A percentile compares a stretch with the other conserved stretches of the same genome.
phyloP scores from a whole-genome alignment of 2,888 invertebrate species.

The Molanna angustata region DNA sequence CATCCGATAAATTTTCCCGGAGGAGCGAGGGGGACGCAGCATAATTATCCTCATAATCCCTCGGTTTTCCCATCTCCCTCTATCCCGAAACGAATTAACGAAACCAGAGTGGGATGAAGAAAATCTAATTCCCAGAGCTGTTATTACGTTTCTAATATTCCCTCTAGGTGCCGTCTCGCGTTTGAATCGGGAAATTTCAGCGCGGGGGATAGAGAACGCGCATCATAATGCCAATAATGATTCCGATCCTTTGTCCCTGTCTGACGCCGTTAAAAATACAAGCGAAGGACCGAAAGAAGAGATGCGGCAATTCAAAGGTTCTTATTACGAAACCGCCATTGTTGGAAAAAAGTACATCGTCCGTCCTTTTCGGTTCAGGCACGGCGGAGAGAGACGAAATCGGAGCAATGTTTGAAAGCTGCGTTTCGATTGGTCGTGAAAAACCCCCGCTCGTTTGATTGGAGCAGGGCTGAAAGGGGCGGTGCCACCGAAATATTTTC shows the following conservation, averaged over 20 bases:
- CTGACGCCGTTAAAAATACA: not conserved
- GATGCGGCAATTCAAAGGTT: conserved; percentile 17
- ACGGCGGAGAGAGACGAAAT: conserved; percentile 14
- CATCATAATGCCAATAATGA: conserved; percentile 25
- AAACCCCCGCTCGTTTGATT: conserved; percentile 8
- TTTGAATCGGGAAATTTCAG: not conserved
- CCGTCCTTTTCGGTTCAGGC: not conserved
- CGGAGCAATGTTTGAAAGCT: not conserved
- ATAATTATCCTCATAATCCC: conserved; percentile 32
- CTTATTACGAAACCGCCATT: conserved; percentile 27
- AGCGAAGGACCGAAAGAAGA: conserved; percentile 9
- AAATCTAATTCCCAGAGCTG: conserved; percentile 27
- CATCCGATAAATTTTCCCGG: not conserved
- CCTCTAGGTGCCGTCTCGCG: conserved; percentile 14
- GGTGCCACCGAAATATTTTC: conserved; percentile 3
- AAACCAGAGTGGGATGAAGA: conserved; percentile 20
- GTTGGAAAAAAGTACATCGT: conserved; percentile 15
- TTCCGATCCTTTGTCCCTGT: conserved; percentile 3
- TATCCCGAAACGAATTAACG: conserved; percentile 11
- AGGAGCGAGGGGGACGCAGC: conserved; percentile 19
- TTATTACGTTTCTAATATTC: conserved; percentile 25
- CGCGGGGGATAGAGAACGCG: conserved; percentile 11
- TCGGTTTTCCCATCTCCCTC: conserved; percentile 26
- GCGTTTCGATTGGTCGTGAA: conserved; percentile 1
- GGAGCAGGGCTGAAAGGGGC: not conserved